Evolutionary conservation across 2,797 vertebrate species (phyloP), one percentile per base, ranked within the genome.

Genomic region (Nannoperca australis): DNA sequence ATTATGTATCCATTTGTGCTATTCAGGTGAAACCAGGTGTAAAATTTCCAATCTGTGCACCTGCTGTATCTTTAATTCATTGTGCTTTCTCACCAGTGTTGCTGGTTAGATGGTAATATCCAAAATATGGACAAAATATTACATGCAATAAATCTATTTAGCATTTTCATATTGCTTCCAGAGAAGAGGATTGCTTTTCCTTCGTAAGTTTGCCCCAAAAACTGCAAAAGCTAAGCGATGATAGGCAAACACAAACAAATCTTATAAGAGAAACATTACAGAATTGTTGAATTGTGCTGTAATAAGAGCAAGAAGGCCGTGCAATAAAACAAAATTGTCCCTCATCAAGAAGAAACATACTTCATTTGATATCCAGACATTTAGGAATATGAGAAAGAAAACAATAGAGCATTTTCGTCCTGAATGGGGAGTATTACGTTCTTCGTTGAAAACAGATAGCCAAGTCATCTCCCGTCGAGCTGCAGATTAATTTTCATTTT

Each of bases 11-110:
- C 89, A 94, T 94, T 94, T 94, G 91, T 90, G 91, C 88, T 82
- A 92, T 94, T 94, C 90, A 90, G 85, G 91, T 91, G 92, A 93
- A 94, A 91, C 93, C 94, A 94, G 93, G 93, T 95, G 93, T 93
- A 94, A 94, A 88, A 93, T 93, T 91, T 94, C 87, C 93, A 94
- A 94, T 94, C 93, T 94, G 93, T 85, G 90, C 88, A 91, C 90
- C 93, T 92, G 90, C 92, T 91, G 85, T 83, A 92, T 89, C 88
- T 82, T 86, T 86, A 90, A 89, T 91, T 89, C 84, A 89, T 88
- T 89, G 79, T 76, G 75, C 82, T 83, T 83, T 82, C 78, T 82
- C 86, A 94, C 93, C 94, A 93, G 88, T 93, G 91, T 82, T 94
- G 81, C 92, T 83, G 85, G 91, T 94, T 94, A 92, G 82, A 91